Evolutionary conservation across 2,113 vertebrate species (phyloP), one percentile per base, ranked within the genome.

Genomic region (Oncorhynchus gorbuscha): DNA sequence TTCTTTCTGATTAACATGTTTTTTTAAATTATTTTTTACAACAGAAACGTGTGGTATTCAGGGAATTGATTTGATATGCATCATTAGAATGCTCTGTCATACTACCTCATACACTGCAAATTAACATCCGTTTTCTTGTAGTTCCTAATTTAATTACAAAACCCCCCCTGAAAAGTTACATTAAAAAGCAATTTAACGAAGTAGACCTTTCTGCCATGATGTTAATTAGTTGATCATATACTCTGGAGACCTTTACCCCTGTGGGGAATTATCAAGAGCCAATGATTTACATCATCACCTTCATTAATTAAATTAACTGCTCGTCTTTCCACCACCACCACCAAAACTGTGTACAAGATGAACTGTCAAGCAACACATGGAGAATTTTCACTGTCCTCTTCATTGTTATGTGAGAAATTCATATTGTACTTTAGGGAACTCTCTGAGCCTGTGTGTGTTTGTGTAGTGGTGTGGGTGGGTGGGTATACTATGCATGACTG

Each of bases 191-290:
- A 86, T 86, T 85, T 86, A 83, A 90, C 84, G 83, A 89, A 45
- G 86, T 75, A 75, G 77, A 89, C 87, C 85, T 88, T 84, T 83
- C 81, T 89, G 89, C 86, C 85, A 84, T 86, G 83, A 76, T 78
- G 83, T 89, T 91, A 91, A 91, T 92, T 90, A 88, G 82, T 86
- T 85, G 79, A 86, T 87, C 78, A 82, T 83, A 79, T 71, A 83
- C 89, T 87, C 89, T 69, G 75, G 86, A 88, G 91, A 89, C 88
- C 75, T 67, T 79, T 77, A 85, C 83, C 84, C 81, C 61, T 71
- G 80, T 87, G 85, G 88, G 79, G 86, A 87, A 86, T 90, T 89
- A 91, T 82, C 80, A 81, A 77, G 79, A 73, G 78, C 72, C 81
- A 82, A 86, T 88, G 77, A 91, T 91, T 91, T 87, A 85, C 79